Conservation (phyloP, 2,113 vertebrate species). For the Physeter macrocephalus region DNA sequence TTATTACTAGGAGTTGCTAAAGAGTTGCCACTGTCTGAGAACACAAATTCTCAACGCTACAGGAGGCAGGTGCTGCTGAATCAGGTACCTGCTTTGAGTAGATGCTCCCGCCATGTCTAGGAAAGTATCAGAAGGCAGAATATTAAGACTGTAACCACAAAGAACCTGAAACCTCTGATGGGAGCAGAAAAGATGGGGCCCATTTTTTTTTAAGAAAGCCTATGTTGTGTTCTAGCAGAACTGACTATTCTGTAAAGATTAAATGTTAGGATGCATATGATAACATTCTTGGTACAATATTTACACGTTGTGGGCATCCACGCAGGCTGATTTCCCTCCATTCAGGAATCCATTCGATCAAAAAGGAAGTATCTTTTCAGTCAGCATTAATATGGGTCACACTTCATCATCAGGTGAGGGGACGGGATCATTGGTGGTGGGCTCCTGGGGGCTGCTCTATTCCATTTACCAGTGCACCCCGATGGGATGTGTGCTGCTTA, state of each 20-base stretch:
- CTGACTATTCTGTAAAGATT: neutral
- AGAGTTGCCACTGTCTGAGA: neutral
- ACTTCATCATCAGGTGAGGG: neutral
- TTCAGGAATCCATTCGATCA: neutral
- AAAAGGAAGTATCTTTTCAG: neutral
- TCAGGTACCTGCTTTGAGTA: neutral
- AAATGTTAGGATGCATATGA: neutral
- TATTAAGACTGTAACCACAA: neutral
- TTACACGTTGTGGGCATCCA: neutral
- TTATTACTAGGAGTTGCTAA: neutral
- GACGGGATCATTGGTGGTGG: neutral
- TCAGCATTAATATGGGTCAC: neutral
- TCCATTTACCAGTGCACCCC: no score
- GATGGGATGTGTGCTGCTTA: neutral
- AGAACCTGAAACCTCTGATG: neutral
- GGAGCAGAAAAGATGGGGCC: neutral
- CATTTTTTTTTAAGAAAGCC: no score
- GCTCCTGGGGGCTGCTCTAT: neutral
- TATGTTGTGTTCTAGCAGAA: neutral
- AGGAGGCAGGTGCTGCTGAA: neutral
- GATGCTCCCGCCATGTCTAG: neutral
- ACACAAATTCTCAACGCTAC: neutral
- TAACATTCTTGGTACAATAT: neutral
- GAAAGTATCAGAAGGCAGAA: neutral
- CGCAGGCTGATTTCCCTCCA: no score